Percentiles rank a stretch among this genome's conserved stretches.
Conservation (phyloP, 2,113 vertebrate species). For the Rhea americana region DNA sequence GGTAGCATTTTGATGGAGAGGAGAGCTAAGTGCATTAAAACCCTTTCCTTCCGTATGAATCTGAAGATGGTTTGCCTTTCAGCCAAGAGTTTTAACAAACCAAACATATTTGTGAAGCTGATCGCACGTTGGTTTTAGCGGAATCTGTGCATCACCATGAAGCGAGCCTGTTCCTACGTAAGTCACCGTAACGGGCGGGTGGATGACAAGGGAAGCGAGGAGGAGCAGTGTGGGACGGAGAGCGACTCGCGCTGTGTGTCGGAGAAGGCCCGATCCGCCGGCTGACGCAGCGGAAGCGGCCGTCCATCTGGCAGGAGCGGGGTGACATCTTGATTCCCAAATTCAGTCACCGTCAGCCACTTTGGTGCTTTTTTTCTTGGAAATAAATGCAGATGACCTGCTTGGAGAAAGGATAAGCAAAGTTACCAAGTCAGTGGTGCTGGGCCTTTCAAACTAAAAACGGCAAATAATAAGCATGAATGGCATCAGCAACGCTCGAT, state of each 20-base stretch:
- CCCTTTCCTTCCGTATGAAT: no score
- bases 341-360: neutral
- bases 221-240: neutral
- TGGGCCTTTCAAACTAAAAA: neutral
- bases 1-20: neutral
- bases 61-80: neutral
- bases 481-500: neutral
- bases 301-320: neutral
- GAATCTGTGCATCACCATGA: neutral
- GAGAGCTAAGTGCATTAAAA: neutral
- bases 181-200: neutral
- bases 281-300: neutral
- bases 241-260: fast-evolving
- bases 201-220: neutral
- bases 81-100: neutral
- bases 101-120: neutral
- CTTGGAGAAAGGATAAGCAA: neutral
- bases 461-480: neutral
- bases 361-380: neutral
- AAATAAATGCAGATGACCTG: neutral
- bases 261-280: neutral
- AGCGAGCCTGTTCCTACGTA: neutral
- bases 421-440: neutral
- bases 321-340: neutral
- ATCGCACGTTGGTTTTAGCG: neutral